Percentiles rank a stretch among this genome's conserved stretches.
These are phyloP conservation scores for Halichoerus grypus DNA, from an alignment of 2,113 vertebrate genomes.

Conservation along the genomic window DNA sequence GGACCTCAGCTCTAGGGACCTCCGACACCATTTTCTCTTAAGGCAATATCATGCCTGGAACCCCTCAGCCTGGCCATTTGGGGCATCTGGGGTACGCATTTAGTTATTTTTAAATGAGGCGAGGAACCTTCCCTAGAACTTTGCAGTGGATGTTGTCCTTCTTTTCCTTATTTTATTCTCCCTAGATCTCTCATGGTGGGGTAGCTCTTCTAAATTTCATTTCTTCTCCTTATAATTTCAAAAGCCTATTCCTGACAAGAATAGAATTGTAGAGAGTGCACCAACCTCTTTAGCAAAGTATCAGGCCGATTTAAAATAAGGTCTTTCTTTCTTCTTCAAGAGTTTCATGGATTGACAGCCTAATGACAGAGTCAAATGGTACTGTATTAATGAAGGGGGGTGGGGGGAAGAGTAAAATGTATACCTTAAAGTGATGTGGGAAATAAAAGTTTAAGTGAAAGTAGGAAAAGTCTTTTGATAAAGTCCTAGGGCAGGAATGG, in stretches of 20 bases:
- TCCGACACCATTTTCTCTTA: not conserved
- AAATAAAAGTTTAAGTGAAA: conserved; percentile 76
- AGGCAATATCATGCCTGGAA: not conserved
- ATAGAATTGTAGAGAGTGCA: conserved; percentile 71
- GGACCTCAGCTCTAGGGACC: not conserved
- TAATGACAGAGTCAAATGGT: conserved; percentile 79
- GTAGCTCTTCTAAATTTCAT: conserved; percentile 68
- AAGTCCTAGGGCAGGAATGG: conserved; percentile 54
- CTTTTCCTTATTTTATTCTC: conserved; percentile 32
- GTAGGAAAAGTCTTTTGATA: conserved; percentile 62
- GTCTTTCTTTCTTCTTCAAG: conserved; percentile 75
- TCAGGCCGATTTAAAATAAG: conserved; percentile 78
- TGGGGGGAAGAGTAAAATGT: conserved; percentile 60
- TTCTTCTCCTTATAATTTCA: conserved; percentile 71
- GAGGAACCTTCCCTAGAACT: not conserved
- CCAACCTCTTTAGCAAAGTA: conserved; percentile 71
- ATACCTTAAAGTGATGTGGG: conserved; percentile 72
- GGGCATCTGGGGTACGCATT: not conserved
- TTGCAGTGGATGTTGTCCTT: not conserved
- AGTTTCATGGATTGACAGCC: conserved; percentile 77
- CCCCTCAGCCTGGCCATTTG: not conserved
- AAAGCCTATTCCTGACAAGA: conserved; percentile 79
- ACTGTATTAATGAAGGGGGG: conserved; percentile 71
- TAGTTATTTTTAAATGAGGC: conserved; percentile 14
- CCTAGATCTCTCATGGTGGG: conserved; percentile 22